Conservation (phyloP, 2,888 invertebrate species). For the Cylloceria caligata region DNA sequence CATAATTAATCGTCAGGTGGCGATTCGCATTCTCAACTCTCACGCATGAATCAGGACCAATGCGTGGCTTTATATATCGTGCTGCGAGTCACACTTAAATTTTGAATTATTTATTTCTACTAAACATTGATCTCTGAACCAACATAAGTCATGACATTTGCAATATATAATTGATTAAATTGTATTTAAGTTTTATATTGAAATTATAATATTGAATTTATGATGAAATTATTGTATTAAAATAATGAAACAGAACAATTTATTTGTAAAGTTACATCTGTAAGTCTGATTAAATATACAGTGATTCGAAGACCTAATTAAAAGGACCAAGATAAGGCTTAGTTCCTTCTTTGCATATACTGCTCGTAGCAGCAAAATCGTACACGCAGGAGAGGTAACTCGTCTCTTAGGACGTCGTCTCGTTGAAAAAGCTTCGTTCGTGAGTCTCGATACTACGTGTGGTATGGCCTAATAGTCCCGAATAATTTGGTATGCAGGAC, state of each 20-base stretch:
- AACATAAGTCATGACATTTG: background rate
- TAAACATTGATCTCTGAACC: background rate
- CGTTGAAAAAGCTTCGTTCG: slow-evolving; percentile 25
- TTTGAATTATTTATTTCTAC: background rate
- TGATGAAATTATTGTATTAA: too few species aligned
- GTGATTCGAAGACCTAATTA: background rate
- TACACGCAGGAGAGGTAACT: background rate
- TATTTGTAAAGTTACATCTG: background rate
- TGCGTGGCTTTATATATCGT: too few species aligned
- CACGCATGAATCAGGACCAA: too few species aligned
- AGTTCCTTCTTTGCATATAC: background rate
- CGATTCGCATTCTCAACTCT: too few species aligned
- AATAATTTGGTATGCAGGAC: slow-evolving; percentile 46
- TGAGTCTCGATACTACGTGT: slow-evolving; percentile 10
- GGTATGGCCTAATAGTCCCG: slow-evolving; percentile 20
- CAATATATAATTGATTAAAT: background rate
- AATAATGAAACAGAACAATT: background rate
- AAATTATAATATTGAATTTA: too few species aligned
- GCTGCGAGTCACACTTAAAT: too few species aligned
- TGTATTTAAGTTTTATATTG: background rate
- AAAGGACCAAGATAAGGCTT: background rate
- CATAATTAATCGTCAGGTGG: too few species aligned
- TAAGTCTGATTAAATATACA: background rate
- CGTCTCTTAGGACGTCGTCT: background rate
- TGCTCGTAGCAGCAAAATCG: background rate